Base-by-base conservation (phyloP, 2,888 invertebrate species). In the Lampropteryx suffumata region DNA sequence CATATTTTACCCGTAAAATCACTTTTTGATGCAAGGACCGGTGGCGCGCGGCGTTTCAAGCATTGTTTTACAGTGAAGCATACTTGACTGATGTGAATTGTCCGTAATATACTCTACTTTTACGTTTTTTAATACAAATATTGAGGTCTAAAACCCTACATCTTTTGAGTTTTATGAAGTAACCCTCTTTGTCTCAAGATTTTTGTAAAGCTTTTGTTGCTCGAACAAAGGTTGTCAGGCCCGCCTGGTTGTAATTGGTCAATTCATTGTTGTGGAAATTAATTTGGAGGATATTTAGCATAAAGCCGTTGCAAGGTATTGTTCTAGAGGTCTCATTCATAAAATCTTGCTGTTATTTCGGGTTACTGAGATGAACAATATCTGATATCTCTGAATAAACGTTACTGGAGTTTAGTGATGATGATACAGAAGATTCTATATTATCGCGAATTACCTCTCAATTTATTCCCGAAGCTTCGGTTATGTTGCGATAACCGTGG, bases 241-340 rank as follows among this genome's bases (percentile, higher is more conserved):
- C 14, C 40, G 40, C 32, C 35, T 41, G 45, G 12, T 45, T 41
- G 12, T 45, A 50, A 45, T 45, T 40, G 40, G 45, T 45, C 27
- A 7, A 24, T 29, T 34, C 26, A 26, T 24, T 35, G 24, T 24
- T 24, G 24, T 24, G 24, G 24, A 24, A 24, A 24, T 35, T 35
- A 21, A 24, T 21, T 35, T 7, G 29, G 21, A 2, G 21, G 21
- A 5, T 21, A 21, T 21, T 21, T 21, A 21, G 1, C 24, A 6
- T 24, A 1, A 4, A 7, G 7, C 24, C 6, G 24, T 7, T 1
- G 37, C 27, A 12, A 13, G 13, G n/a, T 2, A 27, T 27, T 27
- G 27, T 27, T 26, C 12, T 26, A 9, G 11, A 5, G 9, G 12
- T 27, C n/a, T 11, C 10, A 35, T 36, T 35, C 24, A 35, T 8